Percentiles rank a stretch among this genome's conserved stretches.
Evolutionary conservation across 2,113 vertebrate genomes (phyloP).

Genomic region (Sclerurus mexicanus): DNA sequence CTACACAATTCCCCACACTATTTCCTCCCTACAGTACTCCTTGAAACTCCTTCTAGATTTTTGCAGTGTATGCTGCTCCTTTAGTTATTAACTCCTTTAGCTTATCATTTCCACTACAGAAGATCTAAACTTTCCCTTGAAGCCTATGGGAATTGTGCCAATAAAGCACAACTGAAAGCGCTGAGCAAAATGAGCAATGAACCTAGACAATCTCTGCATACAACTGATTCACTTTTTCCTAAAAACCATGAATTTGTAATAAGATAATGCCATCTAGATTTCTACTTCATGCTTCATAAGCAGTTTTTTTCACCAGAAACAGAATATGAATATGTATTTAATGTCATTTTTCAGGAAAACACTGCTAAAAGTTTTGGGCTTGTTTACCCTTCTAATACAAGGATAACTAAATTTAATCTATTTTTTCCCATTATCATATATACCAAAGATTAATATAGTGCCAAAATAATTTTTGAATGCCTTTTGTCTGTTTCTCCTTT

Average conservation of each 20-base stretch:
- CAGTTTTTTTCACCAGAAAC: background rate
- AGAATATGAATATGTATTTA: background rate
- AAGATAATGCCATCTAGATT: background rate
- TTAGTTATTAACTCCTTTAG: background rate
- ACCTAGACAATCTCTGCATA: background rate
- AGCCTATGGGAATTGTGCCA: background rate
- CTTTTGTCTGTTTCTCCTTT: background rate
- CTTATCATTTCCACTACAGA: background rate
- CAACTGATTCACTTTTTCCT: background rate
- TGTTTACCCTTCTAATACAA: background rate
- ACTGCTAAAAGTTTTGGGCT: background rate
- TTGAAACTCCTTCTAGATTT: background rate
- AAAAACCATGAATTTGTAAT: background rate
- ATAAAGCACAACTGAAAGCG: background rate
- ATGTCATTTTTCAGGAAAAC: background rate
- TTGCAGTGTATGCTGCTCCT: background rate
- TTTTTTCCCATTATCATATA: background rate
- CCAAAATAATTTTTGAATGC: background rate
- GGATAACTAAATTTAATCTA: background rate
- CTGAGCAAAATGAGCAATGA: background rate
- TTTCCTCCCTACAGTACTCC: background rate
- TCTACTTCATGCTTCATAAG: background rate
- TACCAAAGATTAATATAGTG: background rate
- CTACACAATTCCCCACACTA: background rate
- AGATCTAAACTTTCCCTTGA: background rate